These are phyloP conservation scores for Penaeus japonicus DNA, from an alignment of 1,140 invertebrate genomes.

Conservation along the genomic window DNA sequence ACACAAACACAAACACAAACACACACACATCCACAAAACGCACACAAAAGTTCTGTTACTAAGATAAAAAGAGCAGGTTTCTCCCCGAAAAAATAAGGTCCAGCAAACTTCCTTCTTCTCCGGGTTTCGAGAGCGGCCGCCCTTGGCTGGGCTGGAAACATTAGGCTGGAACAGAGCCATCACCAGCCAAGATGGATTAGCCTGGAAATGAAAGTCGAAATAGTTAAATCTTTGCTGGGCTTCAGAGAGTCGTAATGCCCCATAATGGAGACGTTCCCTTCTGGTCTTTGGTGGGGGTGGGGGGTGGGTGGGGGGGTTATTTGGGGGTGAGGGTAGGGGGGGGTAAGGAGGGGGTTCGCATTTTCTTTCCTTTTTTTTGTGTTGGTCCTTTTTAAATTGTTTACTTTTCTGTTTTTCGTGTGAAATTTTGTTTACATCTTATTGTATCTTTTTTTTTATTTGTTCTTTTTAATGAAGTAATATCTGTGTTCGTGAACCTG, in stretches of 20 bases:
- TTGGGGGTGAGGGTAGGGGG: not conserved
- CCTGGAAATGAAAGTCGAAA: slow-evolving; percentile 56
- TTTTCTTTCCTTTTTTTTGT: no score
- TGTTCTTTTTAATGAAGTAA: no score
- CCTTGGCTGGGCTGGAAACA: slow-evolving; percentile 34
- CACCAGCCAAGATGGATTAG: slow-evolving; percentile 55
- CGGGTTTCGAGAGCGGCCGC: slow-evolving; percentile 1
- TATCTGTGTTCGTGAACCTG: no score
- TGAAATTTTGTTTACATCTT: no score
- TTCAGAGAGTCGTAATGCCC: slow-evolving; percentile 35
- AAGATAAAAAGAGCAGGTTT: no score
- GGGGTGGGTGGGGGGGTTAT: not conserved
- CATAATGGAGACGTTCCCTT: slow-evolving; percentile 38
- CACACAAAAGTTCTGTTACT: no score
- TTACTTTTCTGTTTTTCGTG: no score
- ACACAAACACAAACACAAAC: no score
- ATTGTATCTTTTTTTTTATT: no score
- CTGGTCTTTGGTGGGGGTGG: not conserved
- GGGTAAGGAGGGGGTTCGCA: not conserved
- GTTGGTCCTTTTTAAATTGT: no score
- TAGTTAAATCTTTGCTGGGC: slow-evolving; percentile 54
- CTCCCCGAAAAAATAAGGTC: no score
- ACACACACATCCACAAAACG: no score
- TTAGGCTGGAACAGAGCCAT: slow-evolving; percentile 55
- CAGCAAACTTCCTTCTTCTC: not conserved